Evolutionary conservation across 2,113 vertebrate genomes (phyloP).

Genomic region (Echinops telfairi): DNA sequence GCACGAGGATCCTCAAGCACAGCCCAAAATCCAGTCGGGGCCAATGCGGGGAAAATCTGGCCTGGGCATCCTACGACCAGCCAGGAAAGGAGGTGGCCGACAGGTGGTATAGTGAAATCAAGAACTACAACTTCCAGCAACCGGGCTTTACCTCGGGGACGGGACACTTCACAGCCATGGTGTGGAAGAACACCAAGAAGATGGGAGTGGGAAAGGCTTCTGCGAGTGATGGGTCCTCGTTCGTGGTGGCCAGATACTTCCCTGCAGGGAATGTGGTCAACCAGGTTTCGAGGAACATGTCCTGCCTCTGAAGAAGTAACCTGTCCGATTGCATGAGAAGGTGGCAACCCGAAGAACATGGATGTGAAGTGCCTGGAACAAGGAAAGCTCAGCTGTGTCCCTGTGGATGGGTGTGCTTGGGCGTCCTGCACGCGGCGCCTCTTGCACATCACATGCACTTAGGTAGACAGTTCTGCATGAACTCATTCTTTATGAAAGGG

Average conservation of each 20-base stretch:
- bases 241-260: constrained; percentile 97
- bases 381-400: constrained; percentile 24
- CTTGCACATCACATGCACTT: not conserved
- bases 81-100: constrained; percentile 96
- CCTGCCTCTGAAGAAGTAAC: constrained; percentile 91
- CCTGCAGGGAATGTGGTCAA: constrained; percentile 98
- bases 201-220: constrained; percentile 96
- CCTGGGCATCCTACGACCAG: constrained; percentile 98
- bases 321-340: constrained; percentile 58
- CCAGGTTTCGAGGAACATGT: constrained; percentile 97
- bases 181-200: constrained; percentile 95
- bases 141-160: constrained; percentile 97
- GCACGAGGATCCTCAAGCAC: constrained; percentile 96
- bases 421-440: not conserved
- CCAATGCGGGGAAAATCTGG: constrained; percentile 96
- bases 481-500: constrained; percentile 10
- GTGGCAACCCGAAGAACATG: constrained; percentile 50
- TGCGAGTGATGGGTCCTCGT: constrained; percentile 95
- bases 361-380: constrained; percentile 63
- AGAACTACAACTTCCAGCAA: constrained; percentile 96
- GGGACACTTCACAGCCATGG: constrained; percentile 99
- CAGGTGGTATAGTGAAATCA: constrained; percentile 98
- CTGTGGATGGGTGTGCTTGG: not conserved
- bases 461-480: not conserved
- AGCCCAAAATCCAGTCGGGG: constrained; percentile 94